Percentiles rank a stretch among this genome's conserved stretches.
These are phyloP conservation scores for Sphinx pinastri DNA, from an alignment of 2,888 invertebrate genomes.

Conservation along the genomic window DNA sequence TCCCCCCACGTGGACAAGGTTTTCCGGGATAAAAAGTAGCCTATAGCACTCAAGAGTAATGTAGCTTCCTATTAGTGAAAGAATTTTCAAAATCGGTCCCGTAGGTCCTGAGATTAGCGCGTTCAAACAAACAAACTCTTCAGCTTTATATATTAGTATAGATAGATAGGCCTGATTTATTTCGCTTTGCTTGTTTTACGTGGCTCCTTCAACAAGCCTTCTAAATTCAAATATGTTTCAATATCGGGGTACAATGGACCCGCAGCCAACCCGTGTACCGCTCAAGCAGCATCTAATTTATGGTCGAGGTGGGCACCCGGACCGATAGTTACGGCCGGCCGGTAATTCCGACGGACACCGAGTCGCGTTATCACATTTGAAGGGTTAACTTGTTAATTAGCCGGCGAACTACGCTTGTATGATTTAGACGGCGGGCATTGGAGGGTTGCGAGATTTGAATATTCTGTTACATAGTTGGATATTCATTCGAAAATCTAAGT, in stretches of 20 bases:
- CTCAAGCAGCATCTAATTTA: conserved; percentile 78
- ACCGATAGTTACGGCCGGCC: conserved; percentile 72
- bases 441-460: conserved; percentile 22
- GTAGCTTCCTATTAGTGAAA: no score
- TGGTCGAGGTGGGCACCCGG: conserved; percentile 74
- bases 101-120: no score
- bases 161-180: no score
- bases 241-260: conserved; percentile 50
- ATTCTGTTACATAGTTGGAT: conserved; percentile 1
- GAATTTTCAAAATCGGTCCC: no score
- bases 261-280: conserved; percentile 63
- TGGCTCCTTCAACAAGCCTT: neutral
- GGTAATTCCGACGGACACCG: conserved; percentile 73
- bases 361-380: conserved; percentile 36
- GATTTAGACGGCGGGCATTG: neutral
- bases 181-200: neutral
- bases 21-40: no score
- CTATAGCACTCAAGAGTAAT: no score
- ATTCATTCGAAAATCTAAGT: conserved; percentile 17
- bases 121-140: no score
- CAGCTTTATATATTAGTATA: no score
- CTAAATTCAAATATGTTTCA: neutral
- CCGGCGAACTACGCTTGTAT: conserved; percentile 23
- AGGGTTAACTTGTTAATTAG: conserved; percentile 48
- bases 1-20: no score